Evolutionary conservation across 1,140 invertebrate genomes (phyloP).

Genomic region (Pseudomyrmex dendroicus): DNA sequence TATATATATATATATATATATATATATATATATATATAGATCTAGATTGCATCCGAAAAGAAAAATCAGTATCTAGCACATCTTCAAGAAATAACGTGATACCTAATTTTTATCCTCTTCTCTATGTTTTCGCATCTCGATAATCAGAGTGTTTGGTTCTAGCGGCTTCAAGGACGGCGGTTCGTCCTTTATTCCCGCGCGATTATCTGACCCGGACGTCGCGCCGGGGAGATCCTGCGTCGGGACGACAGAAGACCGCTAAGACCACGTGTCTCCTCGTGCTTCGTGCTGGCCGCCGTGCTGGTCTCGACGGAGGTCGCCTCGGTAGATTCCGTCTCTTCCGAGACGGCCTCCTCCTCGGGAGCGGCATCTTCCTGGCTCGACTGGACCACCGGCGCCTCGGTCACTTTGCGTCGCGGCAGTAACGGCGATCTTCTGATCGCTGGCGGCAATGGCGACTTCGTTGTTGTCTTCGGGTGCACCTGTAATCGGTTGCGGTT

Average conservation of each 20-base stretch:
- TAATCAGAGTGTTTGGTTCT: not conserved
- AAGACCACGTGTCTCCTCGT: constrained; percentile 86
- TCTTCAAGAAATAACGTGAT: not conserved
- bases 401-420: constrained; percentile 81
- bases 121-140: constrained; percentile 12
- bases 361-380: constrained; percentile 62
- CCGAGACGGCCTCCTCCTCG: constrained; percentile 55
- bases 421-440: constrained; percentile 80
- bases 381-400: constrained; percentile 73
- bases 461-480: constrained; percentile 81
- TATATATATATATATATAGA: too few species aligned
- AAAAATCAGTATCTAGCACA: not conserved
- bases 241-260: constrained; percentile 87
- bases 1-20: too few species aligned
- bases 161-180: not conserved
- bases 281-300: constrained; percentile 81
- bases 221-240: constrained; percentile 84
- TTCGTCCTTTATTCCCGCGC: constrained; percentile 56
- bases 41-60: too few species aligned
- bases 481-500: constrained; percentile 81
- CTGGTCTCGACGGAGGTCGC: constrained; percentile 83
- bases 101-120: not conserved
- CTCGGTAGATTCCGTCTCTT: constrained; percentile 81
- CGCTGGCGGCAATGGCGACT: constrained; percentile 70
- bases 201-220: constrained; percentile 85